Conservation (phyloP, 2,888 invertebrate species). For the Dryomyza anilis region DNA sequence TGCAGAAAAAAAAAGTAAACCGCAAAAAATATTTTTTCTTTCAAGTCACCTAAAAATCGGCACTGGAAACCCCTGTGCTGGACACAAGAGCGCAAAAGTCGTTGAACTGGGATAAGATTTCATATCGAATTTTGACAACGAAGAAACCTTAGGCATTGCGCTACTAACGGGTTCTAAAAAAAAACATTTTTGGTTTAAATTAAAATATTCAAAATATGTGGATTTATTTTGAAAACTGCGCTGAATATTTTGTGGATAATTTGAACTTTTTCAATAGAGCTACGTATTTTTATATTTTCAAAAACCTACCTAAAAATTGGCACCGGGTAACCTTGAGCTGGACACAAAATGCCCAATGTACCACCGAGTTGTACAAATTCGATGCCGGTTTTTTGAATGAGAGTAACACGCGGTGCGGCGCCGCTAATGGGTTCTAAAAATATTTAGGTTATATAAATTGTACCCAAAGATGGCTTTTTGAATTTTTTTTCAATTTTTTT, state of each 20-base stretch:
- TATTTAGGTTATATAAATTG: neutral
- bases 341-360: constrained; percentile 65
- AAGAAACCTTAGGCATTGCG: constrained; percentile 71
- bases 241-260: neutral
- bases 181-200: neutral
- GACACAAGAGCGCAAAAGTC: constrained; percentile 55
- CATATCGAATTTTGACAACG: constrained; percentile 60
- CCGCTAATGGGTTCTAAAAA: constrained; percentile 71
- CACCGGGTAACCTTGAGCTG: constrained; percentile 70
- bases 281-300: neutral
- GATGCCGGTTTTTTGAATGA: constrained; percentile 57
- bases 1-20: neutral
- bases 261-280: neutral
- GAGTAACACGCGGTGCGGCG: constrained; percentile 70
- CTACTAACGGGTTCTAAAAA: constrained; percentile 72
- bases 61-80: constrained; percentile 66
- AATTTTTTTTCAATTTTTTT: neutral
- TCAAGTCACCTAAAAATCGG: constrained; percentile 65
- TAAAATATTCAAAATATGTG: neutral
- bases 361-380: constrained; percentile 42
- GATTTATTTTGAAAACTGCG: constrained; percentile 31
- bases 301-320: constrained; percentile 65
- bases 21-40: too few species aligned
- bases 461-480: neutral
- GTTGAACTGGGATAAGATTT: constrained; percentile 45